Base-by-base conservation (phyloP, 2,888 invertebrate species). In the Amaurobius ferox region DNA sequence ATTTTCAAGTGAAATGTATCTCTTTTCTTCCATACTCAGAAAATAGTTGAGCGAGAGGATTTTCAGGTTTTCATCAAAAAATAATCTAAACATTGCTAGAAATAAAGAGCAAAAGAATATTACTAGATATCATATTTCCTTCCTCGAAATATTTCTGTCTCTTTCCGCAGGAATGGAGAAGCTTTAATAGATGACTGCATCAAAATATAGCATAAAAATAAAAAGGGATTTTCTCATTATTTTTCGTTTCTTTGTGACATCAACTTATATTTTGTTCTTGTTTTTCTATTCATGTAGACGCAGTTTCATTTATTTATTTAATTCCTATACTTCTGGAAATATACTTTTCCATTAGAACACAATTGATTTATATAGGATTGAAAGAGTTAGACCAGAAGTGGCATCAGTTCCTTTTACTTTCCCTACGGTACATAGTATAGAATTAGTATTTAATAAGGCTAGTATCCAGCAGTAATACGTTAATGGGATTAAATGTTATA, bases 131-230 rank as follows among this genome's bases (percentile, higher is more conserved):
- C 13, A 66, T 30, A n/a, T 66, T 66, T 30, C n/a, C n/a, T n/a
- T n/a, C n/a, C n/a, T n/a, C n/a, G n/a, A n/a, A n/a, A n/a, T n/a
- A n/a, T 11, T 67, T 23, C 30, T 67, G 19, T 67, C 23, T 19
- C 35, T 19, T 23, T 67, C 29, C 44, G 13, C 11, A 44, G n/a
- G 35, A 44, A 44, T 11, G 23, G 9, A 16, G 67, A 67, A 67
- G 35, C n/a, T 35, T 35, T 67, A 67, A 67, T 67, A 35, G 35
- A 67, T 67, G 67, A 67, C 39, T 67, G 67, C 67, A 67, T 67
- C 67, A 39, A 67, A 67, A 67, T 28, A 67, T 67, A 23, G 23
- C 23, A 67, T 39, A 67, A 67, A 67, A 35, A 67, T 23, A 35
- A 61, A 61, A 16, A 16, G 23, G 39, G 19, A 5, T 67, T 67